A percentile compares a stretch with the other conserved stretches of the same genome.
These are phyloP conservation scores for Arrhamphus sclerolepis DNA, from an alignment of 2,797 vertebrate species.

Conservation along the genomic window DNA sequence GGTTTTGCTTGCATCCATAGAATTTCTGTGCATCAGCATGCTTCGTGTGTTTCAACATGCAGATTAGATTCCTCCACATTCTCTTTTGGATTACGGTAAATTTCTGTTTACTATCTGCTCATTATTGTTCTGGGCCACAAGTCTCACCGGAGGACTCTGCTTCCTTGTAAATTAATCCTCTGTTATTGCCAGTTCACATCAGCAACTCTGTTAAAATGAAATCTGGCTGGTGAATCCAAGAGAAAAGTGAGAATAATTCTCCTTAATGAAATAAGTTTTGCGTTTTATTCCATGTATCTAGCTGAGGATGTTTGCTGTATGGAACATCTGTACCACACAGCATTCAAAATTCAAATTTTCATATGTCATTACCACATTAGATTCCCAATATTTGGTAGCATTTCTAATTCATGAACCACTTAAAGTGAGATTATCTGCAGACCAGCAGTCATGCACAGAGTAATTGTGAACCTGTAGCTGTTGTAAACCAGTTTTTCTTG, in stretches of 20 bases:
- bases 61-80: slow-evolving; percentile 58
- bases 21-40: slow-evolving; percentile 36
- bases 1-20: slow-evolving; percentile 12
- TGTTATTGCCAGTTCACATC: slow-evolving; percentile 75
- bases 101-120: slow-evolving; percentile 74
- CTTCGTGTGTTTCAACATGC: slow-evolving; percentile 43
- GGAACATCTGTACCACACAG: slow-evolving; percentile 3
- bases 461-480: slow-evolving; percentile 64
- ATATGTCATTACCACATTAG: slow-evolving; percentile 35
- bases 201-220: slow-evolving; percentile 63
- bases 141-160: slow-evolving; percentile 68
- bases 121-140: slow-evolving; percentile 79
- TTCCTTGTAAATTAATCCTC: slow-evolving; percentile 75
- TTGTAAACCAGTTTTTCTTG: slow-evolving; percentile 65
- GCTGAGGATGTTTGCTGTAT: not conserved
- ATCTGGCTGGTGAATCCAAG: slow-evolving; percentile 52
- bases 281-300: not conserved
- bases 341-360: slow-evolving; percentile 38
- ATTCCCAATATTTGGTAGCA: slow-evolving; percentile 47
- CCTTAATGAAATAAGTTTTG: slow-evolving; percentile 22
- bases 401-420: slow-evolving; percentile 74
- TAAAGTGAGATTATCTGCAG: slow-evolving; percentile 67
- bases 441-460: slow-evolving; percentile 52
- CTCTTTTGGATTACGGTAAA: slow-evolving; percentile 68
- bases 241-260: slow-evolving; percentile 43